Base-by-base conservation (phyloP, 2,113 vertebrate genomes). In the Dipodomys ordii region DNA sequence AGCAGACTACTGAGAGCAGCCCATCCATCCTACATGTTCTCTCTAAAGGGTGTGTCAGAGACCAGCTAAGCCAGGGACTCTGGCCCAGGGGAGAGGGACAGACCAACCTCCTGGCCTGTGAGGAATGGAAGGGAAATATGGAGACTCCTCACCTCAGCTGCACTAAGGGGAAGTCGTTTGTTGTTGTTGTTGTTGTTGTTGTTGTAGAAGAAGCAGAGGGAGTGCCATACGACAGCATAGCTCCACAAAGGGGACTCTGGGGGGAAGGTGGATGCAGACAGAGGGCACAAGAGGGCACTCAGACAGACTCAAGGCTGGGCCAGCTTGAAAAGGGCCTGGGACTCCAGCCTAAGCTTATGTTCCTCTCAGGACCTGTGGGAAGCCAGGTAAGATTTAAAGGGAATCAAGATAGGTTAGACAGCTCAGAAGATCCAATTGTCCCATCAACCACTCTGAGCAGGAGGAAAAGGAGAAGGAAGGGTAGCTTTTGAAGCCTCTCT, bases 1-100 rank as follows among this genome's bases (percentile, higher is more conserved):
- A 74, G 35, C 32, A 12, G 46, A 15, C 35, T 1, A 0, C 92
- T 18, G 44, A 2, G 39, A 39, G 35, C 16, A 32, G 77, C 67
- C 20, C 0, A 8, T 44, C 22, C 25, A 22, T 57, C 15, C 18
- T 25, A n/a, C 23, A 0, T 35, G 53, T 32, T 64, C 57, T 2
- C 57, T 60, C 57, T 49, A 15, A 64, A 69, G 77, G 60, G 69
- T 67, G 64, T n/a, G 1, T 28, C 5, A 16, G 15, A 2, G 49
- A 60, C 30, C 20, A 32, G 22, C 44, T 32, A 27, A 49, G 16
- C 79, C 44, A 30, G 87, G 62, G 64, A 53, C 64, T 25, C 25
- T 79, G 8, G n/a, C 49, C 20, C 11, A 0, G 60, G 32, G 28
- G 22, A 77, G 27, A 35, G 32, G 74, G 80, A 4, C 69, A 67